Base-by-base conservation (phyloP, 2,888 invertebrate species). In the Apodemia zela region DNA sequence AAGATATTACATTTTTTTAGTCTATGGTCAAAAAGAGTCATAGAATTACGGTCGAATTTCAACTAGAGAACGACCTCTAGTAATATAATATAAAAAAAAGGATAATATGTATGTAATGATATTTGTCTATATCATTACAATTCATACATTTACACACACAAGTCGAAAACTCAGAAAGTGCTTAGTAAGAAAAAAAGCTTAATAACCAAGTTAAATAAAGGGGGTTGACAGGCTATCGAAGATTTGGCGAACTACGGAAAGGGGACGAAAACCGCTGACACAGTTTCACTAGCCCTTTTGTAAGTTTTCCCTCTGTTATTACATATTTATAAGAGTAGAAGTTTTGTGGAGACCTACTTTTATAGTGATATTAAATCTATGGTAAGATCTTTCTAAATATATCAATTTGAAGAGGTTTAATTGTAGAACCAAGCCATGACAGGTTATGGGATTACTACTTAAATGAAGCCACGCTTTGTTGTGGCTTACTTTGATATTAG, bases 211-310 rank as follows among this genome's bases (percentile, higher is more conserved):
- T 57, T 57, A 57, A 57, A 57, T 57, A 57, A 29, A 57, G 25
- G 54, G 25, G 29, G 54, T 57, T 57, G 54, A 57, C 54, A 57
- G 54, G 25, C 54, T 57, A 57, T 57, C 54, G 29, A 25, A 25
- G 54, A 57, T 13, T 57, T 57, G 54, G 54, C 54, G 25, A 54
- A 54, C 29, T 54, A 29, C 25, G n/a, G 29, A 57, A 54, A 57
- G 54, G 54, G 54, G 54, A 15, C n/a, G 54, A 57, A 47, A 57
- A 57, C 29, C 29, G 54, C 54, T 57, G 54, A 57, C 54, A 57
- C 29, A 57, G 25, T 54, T 54, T 47, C 47, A 25, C 57, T 57
- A 25, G 57, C 57, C 57, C 57, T 57, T 57, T 57, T 8, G 29
- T 29, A 57, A 25, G 57, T 25, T 29, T 25, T 57, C 29, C 57